A percentile compares a stretch with the other conserved stretches of the same genome.
Conservation (phyloP, 2,797 vertebrate genomes). For the Melanotaenia parkinsoni region DNA sequence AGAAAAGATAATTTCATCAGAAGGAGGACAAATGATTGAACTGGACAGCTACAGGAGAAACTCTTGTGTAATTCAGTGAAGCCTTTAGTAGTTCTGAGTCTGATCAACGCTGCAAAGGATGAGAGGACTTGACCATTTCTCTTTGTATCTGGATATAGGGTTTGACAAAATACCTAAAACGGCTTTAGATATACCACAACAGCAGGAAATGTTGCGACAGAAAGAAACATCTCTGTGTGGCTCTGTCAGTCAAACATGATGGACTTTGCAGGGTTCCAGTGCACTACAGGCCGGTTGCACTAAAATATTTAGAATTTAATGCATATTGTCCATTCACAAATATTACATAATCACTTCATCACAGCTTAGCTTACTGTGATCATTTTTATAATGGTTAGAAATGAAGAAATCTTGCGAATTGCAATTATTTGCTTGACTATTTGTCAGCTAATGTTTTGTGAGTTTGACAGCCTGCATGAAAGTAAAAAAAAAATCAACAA, state of each 20-base stretch:
- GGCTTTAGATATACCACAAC: not conserved
- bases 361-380: not conserved
- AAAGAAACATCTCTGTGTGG: not conserved
- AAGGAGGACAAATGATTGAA: not conserved
- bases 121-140: not conserved
- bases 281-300: not conserved
- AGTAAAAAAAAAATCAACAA: not conserved
- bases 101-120: not conserved
- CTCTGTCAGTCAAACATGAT: not conserved
- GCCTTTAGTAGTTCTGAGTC: constrained; percentile 12
- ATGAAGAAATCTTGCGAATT: not conserved
- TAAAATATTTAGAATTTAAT: not conserved
- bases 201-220: not conserved
- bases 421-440: not conserved
- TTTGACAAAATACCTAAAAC: not conserved
- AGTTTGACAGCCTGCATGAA: not conserved
- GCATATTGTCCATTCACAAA: not conserved
- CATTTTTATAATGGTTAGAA: not conserved
- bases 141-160: not conserved
- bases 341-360: not conserved
- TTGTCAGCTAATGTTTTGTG: not conserved
- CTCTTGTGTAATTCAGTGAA: constrained; percentile 4
- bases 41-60: not conserved
- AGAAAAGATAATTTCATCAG: constrained; percentile 7
- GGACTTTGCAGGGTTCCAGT: not conserved